Percentiles rank a stretch among this genome's conserved stretches.
Conservation (phyloP, 2,113 vertebrate species). For the human (Homo sapiens) region DNA sequence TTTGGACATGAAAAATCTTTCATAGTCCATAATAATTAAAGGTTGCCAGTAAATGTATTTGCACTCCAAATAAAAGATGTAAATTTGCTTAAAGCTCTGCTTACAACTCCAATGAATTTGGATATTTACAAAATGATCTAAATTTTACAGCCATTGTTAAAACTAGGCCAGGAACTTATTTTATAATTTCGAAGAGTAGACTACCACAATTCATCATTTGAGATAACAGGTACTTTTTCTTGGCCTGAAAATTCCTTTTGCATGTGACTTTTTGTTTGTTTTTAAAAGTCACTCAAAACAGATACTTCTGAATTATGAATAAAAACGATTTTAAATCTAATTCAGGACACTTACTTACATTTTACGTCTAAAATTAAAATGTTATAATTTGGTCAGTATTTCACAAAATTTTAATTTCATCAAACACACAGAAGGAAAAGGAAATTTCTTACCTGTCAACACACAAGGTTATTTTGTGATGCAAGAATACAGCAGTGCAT, state of each 20-base stretch:
- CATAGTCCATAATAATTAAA: slow-evolving; percentile 62
- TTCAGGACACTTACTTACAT: not conserved
- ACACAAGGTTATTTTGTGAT: not conserved
- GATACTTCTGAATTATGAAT: not conserved
- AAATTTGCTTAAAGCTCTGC: slow-evolving; percentile 52
- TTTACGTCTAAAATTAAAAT: not conserved
- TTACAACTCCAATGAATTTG: not conserved
- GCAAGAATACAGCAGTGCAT: not conserved
- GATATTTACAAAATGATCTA: slow-evolving; percentile 53
- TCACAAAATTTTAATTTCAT: not conserved
- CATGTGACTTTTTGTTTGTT: not conserved
- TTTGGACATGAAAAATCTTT: slow-evolving; percentile 48
- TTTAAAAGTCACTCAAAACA: not conserved
- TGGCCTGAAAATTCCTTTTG: not conserved
- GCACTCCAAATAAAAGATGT: slow-evolving; percentile 53
- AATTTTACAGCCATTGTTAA: not conserved
- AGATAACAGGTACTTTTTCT: not conserved
- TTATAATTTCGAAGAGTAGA: slow-evolving; percentile 23
- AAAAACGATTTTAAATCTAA: not conserved
- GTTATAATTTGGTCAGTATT: not conserved
- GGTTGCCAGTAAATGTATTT: slow-evolving; percentile 61
- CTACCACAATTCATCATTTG: not conserved
- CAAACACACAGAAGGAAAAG: not conserved
- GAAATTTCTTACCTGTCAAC: not conserved
- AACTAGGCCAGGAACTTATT: slow-evolving; percentile 32